phyloP scores from a whole-genome alignment of 2,888 invertebrate genomes.

The Oxycera nigricornis region DNA sequence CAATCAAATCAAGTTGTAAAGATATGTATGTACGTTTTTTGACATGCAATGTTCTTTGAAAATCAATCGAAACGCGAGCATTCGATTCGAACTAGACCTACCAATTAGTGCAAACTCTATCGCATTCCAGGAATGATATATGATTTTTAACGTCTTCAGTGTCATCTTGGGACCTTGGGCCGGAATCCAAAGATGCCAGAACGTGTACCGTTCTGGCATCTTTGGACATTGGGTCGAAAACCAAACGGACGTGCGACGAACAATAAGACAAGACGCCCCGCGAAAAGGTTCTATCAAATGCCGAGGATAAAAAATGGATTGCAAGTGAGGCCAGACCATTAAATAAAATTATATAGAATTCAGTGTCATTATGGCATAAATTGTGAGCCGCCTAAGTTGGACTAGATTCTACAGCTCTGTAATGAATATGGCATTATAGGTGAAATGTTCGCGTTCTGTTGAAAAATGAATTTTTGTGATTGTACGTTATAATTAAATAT shows the following conservation, averaged over 20 bases:
- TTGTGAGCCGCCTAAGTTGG: constrained; percentile 42
- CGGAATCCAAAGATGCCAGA: neutral
- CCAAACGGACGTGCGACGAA: constrained; percentile 21
- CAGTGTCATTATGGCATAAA: constrained; percentile 46
- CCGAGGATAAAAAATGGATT: neutral
- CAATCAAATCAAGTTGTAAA: no score
- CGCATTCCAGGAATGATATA: constrained; percentile 44
- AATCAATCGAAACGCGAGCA: neutral
- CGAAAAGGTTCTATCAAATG: constrained; percentile 1
- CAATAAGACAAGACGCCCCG: constrained; percentile 16
- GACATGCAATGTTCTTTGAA: neutral
- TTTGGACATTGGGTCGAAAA: no score
- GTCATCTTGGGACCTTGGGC: neutral
- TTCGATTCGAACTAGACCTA: constrained; percentile 31
- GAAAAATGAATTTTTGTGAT: constrained; percentile 21
- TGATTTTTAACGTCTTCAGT: constrained; percentile 41
- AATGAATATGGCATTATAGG: constrained; percentile 24
- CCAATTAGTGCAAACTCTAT: constrained; percentile 45
- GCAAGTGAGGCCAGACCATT: neutral
- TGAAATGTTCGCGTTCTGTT: constrained; percentile 29
- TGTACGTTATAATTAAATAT: neutral
- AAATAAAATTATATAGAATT: constrained; percentile 45
- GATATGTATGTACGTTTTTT: neutral
- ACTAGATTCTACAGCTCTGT: constrained; percentile 42
- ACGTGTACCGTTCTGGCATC: no score